A percentile compares a stretch with the other conserved stretches of the same genome.
phyloP scores from a whole-genome alignment of 2,888 invertebrate genomes.

The Nudaria mundana region DNA sequence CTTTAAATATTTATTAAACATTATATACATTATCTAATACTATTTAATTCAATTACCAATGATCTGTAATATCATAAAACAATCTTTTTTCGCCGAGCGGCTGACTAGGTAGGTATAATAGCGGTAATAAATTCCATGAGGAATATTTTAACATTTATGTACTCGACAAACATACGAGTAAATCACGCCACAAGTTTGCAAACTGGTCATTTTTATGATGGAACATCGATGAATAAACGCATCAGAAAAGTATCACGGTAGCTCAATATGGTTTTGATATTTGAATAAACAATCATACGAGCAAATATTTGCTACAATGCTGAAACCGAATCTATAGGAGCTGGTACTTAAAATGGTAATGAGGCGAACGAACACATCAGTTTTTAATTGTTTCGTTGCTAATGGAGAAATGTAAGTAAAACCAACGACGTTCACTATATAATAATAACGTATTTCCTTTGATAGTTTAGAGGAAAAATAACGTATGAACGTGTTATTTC shows the following conservation, averaged over 20 bases:
- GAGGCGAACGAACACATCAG: conserved; percentile 42
- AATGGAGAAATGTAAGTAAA: conserved; percentile 35
- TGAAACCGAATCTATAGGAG: no score
- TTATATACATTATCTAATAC: no score
- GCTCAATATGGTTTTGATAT: conserved; percentile 14
- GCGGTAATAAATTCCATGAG: conserved; percentile 22
- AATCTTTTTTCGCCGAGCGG: no score
- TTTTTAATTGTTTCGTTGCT: conserved; percentile 42
- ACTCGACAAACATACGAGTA: conserved; percentile 19
- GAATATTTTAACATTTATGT: conserved; percentile 21
- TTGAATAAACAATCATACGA: conserved; percentile 20
- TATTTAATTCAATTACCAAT: no score
- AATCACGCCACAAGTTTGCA: conserved; percentile 25
- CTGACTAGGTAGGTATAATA: no score
- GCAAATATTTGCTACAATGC: no score
- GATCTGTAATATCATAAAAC: no score
- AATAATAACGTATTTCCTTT: conserved; percentile 14
- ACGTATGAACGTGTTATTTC: no score
- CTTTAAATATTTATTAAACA: no score
- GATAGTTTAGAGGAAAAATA: not conserved
- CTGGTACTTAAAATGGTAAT: conserved; percentile 29
- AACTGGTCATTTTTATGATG: conserved; percentile 16
- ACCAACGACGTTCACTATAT: conserved; percentile 9
- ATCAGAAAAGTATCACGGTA: conserved; percentile 12
- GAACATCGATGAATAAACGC: conserved; percentile 19